Evolutionary conservation across 2,797 vertebrate genomes (phyloP).

Genomic region (Taeniopygia guttata): DNA sequence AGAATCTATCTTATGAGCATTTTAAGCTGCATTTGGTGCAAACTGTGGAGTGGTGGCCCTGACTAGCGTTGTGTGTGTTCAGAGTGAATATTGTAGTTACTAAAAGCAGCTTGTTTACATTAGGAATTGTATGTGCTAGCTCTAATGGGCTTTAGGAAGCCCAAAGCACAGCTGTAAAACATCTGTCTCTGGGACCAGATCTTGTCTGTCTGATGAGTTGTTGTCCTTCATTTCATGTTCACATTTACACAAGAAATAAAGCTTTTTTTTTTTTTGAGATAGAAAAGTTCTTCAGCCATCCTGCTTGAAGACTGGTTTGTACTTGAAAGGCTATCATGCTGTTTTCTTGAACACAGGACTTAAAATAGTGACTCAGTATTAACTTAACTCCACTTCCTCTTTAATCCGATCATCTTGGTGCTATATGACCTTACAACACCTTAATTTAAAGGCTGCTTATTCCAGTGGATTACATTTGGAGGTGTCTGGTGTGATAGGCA

Average conservation of each 20-base stretch:
- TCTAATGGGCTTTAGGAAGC: conserved; percentile 64
- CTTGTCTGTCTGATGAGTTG: conserved; percentile 39
- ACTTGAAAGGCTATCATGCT: conserved; percentile 11
- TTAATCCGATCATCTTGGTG: conserved; percentile 64
- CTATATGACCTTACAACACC: conserved; percentile 62
- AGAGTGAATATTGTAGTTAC: conserved; percentile 23
- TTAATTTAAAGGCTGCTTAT: conserved; percentile 64
- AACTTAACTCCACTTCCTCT: conserved; percentile 61
- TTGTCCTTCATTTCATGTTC: conserved; percentile 13
- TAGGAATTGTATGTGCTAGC: conserved; percentile 59
- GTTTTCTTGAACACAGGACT: conserved; percentile 32
- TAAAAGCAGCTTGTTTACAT: conserved; percentile 69
- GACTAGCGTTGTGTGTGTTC: conserved; percentile 27
- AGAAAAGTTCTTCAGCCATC: not conserved
- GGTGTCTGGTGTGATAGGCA: conserved; percentile 34
- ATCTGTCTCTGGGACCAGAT: conserved; percentile 49
- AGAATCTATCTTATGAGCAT: not conserved
- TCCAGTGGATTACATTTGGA: conserved; percentile 63
- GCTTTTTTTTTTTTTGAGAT: not conserved
- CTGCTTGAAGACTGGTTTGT: not conserved
- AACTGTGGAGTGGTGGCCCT: conserved; percentile 7
- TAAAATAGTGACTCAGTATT: conserved; percentile 61
- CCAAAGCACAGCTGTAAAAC: conserved; percentile 61
- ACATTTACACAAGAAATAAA: not conserved
- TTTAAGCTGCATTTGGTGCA: not conserved